phyloP scores from a whole-genome alignment of 2,797 vertebrate genomes.

The Artibeus jamaicensis region DNA sequence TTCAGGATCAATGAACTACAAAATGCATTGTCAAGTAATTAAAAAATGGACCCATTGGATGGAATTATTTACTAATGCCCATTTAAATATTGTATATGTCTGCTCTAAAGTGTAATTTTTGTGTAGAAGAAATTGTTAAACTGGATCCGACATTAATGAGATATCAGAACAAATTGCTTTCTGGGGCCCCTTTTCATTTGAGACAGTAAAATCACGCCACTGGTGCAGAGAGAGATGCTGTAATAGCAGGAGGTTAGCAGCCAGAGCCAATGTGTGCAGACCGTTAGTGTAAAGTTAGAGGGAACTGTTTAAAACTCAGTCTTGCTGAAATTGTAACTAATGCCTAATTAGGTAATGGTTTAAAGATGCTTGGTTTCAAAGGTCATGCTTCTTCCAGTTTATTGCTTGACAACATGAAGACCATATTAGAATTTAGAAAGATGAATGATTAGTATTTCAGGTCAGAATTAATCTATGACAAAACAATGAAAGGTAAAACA shows the following conservation, averaged over 20 bases:
- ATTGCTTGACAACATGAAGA: background rate
- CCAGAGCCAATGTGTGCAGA: background rate
- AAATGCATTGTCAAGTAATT: background rate
- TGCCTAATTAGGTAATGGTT: background rate
- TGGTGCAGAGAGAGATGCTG: background rate
- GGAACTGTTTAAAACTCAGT: background rate
- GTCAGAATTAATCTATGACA: background rate
- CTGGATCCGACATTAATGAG: background rate
- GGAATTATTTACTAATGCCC: background rate
- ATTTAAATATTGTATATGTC: background rate
- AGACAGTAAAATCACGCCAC: background rate
- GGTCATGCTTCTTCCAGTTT: background rate
- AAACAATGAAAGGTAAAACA: background rate
- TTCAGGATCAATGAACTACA: background rate
- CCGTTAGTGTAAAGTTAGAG: background rate
- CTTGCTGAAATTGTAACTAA: background rate
- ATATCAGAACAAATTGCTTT: background rate
- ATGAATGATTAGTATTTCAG: background rate
- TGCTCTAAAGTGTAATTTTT: background rate
- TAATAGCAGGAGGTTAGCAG: background rate
- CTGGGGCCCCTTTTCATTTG: background rate
- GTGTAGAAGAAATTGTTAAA: background rate
- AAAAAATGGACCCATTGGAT: background rate
- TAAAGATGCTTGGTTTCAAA: constrained; percentile 17
- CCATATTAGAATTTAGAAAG: background rate